phyloP scores from a whole-genome alignment of 2,797 vertebrate species.

The Tauraco hartlaubi region DNA sequence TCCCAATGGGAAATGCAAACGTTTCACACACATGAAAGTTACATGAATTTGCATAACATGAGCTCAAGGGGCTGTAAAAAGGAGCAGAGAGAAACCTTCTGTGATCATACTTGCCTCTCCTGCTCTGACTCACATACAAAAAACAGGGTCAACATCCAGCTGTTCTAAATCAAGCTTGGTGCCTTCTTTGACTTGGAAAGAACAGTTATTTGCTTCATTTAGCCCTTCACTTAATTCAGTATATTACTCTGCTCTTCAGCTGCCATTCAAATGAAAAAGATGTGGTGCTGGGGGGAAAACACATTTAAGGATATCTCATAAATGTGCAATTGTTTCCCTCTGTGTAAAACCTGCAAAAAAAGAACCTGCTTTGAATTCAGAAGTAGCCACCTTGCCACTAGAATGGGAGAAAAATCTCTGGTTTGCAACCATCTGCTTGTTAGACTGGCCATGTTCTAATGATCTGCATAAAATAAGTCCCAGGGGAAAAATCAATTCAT shows the following conservation, averaged over 20 bases:
- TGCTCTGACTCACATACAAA: neutral
- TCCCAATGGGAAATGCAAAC: neutral
- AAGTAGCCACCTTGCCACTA: neutral
- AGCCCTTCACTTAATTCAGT: conserved; percentile 63
- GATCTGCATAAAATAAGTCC: neutral
- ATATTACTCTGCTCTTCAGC: conserved; percentile 55
- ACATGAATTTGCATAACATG: neutral
- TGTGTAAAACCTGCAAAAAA: neutral
- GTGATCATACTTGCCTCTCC: neutral
- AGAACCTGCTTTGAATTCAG: neutral
- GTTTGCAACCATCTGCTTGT: neutral
- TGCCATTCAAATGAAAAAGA: conserved; percentile 61
- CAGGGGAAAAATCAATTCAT: neutral
- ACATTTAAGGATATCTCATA: conserved; percentile 49
- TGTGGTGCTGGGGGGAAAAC: neutral
- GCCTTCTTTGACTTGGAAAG: conserved; percentile 24
- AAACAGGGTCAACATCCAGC: neutral
- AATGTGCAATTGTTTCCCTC: neutral
- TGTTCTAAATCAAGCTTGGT: conserved; percentile 23
- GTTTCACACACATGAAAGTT: neutral
- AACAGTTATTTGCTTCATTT: conserved; percentile 74
- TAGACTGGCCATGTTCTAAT: neutral
- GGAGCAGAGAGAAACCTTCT: neutral
- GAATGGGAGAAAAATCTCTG: neutral
- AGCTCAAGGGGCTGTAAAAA: neutral